phyloP scores from a whole-genome alignment of 2,113 vertebrate genomes.

The Pseudolaguvia tuberculata region DNA sequence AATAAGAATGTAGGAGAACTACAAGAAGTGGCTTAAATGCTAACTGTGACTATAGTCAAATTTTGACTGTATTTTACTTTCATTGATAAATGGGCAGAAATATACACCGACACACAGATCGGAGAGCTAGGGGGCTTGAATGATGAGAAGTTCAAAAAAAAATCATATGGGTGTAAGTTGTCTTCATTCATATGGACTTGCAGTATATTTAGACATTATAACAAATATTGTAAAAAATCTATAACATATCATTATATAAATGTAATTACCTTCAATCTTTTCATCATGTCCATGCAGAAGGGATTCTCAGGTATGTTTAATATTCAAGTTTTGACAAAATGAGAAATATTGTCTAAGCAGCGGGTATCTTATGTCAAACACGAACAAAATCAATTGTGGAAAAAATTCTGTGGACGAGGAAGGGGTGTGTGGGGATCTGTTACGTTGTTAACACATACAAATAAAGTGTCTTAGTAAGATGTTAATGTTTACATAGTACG shows the following conservation, averaged over 20 bases:
- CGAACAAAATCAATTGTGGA: conserved; percentile 31
- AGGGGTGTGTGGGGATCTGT: not conserved
- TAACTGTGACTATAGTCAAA: no score
- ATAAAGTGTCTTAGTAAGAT: not conserved
- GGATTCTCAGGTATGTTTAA: conserved; percentile 45
- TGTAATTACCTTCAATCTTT: conserved; percentile 1
- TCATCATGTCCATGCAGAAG: conserved; percentile 21
- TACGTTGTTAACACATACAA: conserved; percentile 21
- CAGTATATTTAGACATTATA: not conserved
- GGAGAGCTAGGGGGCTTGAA: not conserved
- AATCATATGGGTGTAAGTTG: not conserved
- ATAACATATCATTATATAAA: not conserved
- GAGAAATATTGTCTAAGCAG: conserved; percentile 44
- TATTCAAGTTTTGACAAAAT: not conserved
- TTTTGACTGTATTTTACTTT: not conserved
- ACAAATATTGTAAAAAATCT: no score
- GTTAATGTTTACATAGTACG: not conserved
- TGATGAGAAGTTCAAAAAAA: not conserved
- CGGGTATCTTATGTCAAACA: conserved; percentile 44
- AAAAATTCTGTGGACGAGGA: not conserved
- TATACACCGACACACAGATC: no score
- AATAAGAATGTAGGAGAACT: no score
- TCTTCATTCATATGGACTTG: not conserved
- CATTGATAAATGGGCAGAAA: not conserved
- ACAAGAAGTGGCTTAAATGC: no score